These are phyloP conservation scores for Gila orcuttii DNA, from an alignment of 2,113 vertebrate genomes.

Conservation along the genomic window DNA sequence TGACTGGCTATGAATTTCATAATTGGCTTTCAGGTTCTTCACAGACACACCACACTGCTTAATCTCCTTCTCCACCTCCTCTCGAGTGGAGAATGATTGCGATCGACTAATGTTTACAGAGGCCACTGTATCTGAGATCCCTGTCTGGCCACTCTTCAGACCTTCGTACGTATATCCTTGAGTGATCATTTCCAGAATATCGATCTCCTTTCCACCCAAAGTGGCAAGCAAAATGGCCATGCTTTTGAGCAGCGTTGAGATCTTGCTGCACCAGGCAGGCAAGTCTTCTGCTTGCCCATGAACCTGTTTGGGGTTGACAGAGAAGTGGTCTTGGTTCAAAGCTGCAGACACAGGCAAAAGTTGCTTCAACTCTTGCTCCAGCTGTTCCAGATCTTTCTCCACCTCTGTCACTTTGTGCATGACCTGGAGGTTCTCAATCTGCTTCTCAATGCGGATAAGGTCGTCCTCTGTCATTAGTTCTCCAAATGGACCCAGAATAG, in stretches of 20 bases:
- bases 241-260: constrained; percentile 83
- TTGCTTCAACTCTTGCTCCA: constrained; percentile 83
- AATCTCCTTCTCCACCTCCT: constrained; percentile 90
- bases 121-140: constrained; percentile 49
- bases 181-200: constrained; percentile 78
- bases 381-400: constrained; percentile 81
- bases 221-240: constrained; percentile 83
- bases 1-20: constrained; percentile 78
- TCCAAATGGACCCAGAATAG: constrained; percentile 86
- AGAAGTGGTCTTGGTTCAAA: constrained; percentile 77
- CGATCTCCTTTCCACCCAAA: constrained; percentile 78
- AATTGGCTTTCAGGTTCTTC: constrained; percentile 89
- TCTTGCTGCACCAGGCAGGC: constrained; percentile 84
- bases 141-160: constrained; percentile 60
- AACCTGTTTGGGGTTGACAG: constrained; percentile 83
- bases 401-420: constrained; percentile 87
- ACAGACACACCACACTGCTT: constrained; percentile 91
- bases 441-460: constrained; percentile 87
- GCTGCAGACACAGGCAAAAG: constrained; percentile 81
- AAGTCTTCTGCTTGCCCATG: constrained; percentile 84
- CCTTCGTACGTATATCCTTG: constrained; percentile 64
- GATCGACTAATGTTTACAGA: constrained; percentile 79
- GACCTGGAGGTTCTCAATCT: constrained; percentile 94
- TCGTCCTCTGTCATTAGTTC: constrained; percentile 92
- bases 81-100: constrained; percentile 87